phyloP scores from a whole-genome alignment of 2,113 vertebrate genomes.

The Tragelaphus imberbis region DNA sequence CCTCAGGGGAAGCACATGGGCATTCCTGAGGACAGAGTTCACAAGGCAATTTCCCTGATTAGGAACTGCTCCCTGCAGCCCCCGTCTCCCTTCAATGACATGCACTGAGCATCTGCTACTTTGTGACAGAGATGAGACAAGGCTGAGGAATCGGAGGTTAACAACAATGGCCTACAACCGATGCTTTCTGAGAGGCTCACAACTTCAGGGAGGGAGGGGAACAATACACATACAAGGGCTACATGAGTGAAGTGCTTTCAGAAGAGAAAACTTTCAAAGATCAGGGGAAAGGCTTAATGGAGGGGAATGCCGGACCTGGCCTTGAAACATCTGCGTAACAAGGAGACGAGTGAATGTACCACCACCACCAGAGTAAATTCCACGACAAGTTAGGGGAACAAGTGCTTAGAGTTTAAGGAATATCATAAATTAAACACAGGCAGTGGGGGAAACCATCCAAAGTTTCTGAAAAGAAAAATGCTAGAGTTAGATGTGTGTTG shows the following conservation, averaged over 20 bases:
- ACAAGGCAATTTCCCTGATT: not conserved
- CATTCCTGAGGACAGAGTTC: not conserved
- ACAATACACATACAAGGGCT: not conserved
- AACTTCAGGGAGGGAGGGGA: not conserved
- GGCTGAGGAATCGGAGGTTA: not conserved
- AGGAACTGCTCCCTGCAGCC: not conserved
- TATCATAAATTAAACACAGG: not conserved
- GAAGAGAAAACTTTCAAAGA: not conserved
- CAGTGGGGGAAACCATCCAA: not conserved
- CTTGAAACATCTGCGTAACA: not conserved
- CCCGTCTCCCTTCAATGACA: not conserved
- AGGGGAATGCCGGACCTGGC: not conserved
- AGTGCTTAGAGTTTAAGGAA: not conserved
- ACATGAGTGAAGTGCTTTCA: not conserved
- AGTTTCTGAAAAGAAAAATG: not conserved
- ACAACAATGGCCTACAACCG: not conserved
- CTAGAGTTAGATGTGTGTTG: not conserved
- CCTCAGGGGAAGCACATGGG: not conserved
- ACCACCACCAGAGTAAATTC: not conserved
- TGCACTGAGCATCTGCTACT: not conserved
- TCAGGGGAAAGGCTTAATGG: not conserved
- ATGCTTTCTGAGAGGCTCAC: not conserved
- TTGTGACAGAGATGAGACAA: accelerated
- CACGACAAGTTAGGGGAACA: not conserved
- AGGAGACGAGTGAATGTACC: not conserved